phyloP scores from a whole-genome alignment of 2,113 vertebrate genomes.

The Mobula birostris region DNA sequence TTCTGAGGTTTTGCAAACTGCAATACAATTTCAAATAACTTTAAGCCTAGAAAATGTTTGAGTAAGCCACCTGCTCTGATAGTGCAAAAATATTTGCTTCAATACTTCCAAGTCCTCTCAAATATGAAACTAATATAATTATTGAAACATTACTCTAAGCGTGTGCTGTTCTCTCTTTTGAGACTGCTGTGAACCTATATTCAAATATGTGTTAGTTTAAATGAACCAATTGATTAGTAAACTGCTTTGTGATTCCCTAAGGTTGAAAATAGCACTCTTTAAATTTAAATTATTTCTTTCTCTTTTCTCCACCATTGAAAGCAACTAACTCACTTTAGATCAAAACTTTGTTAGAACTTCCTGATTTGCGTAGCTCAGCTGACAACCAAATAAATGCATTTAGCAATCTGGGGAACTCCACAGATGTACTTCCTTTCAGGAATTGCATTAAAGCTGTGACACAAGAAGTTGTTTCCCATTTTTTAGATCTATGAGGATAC shows the following conservation, averaged over 20 bases:
- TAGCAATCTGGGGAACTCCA: background rate
- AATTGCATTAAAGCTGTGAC: background rate
- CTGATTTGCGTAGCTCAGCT: background rate
- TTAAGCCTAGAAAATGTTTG: background rate
- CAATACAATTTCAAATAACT: background rate
- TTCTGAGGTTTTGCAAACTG: background rate
- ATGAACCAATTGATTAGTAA: background rate
- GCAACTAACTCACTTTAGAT: background rate
- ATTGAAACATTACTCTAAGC: background rate
- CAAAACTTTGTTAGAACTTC: background rate
- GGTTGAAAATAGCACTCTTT: background rate
- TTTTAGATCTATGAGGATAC: background rate
- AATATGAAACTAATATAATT: background rate
- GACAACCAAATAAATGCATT: background rate
- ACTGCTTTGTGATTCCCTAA: background rate
- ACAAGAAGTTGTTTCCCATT: background rate
- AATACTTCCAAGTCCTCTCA: background rate
- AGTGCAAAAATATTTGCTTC: background rate
- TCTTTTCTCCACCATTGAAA: background rate
- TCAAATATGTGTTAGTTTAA: background rate
- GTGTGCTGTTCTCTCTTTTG: background rate
- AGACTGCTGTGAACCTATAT: background rate
- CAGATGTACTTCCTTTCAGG: background rate
- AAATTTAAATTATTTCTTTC: background rate
- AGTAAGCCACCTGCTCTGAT: background rate